Evolutionary conservation across 2,888 invertebrate species (phyloP), one percentile per base, ranked within the genome.

Genomic region (Sphinx pinastri): DNA sequence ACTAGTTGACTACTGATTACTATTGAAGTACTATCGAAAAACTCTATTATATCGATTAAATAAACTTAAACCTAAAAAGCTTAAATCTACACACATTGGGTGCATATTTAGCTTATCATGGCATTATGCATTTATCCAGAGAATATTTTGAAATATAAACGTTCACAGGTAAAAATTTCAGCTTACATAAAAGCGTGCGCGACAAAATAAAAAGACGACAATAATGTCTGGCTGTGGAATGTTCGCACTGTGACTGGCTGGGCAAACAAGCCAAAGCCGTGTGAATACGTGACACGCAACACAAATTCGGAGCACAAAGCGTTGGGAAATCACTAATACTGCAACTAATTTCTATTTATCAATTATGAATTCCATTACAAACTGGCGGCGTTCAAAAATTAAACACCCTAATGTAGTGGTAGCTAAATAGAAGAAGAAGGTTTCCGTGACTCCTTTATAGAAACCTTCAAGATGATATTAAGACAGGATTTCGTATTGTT

Each of bases 221-320:
- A 63, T 63, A 63, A 63, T 63, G 63, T 63, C 63, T 63, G 63
- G 63, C 63, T 49, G 19, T 60, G 80, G 81, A 80, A 82, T 83
- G 81, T 82, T 80, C 75, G 78, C 77, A 79, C 78, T 78, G 81
- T 77, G 76, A 78, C 75, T 75, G 77, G 71, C 71, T 71, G 77
- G 76, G 80, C 86, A 89, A 90, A 88, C 88, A 89, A 85, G 81
- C 81, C 84, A 76, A 79, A 83, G 81, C 83, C 80, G 82, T 82
- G 78, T 79, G 78, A 75, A 76, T 81, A 89, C 91, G 90, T 90
- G 90, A 88, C 87, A 76, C 70, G 89, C 82, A 87, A 82, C 73
- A 80, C 83, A 83, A 87, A 80, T 81, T 73, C 68, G 45, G 13
- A 19, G 11, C 38, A 16, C 19, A 38, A 16, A 38, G 51, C 31